Percentiles rank a stretch among this genome's conserved stretches.
Evolutionary conservation across 2,797 vertebrate genomes (phyloP).

Genomic region (Melanotaenia maccullochi): DNA sequence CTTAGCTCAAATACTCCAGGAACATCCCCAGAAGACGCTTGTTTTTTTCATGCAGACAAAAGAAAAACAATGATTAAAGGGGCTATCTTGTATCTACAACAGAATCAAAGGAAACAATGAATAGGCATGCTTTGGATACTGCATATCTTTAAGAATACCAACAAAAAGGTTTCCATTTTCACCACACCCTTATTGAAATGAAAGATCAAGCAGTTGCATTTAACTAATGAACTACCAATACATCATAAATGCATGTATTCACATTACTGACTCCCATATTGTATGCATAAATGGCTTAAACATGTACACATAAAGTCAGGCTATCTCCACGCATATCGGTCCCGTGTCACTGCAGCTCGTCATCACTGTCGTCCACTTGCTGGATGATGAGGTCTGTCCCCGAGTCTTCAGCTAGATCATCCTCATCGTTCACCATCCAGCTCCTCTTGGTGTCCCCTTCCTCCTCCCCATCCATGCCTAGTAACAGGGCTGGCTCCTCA

Average conservation of each 20-base stretch:
- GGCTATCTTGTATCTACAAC: constrained; percentile 37
- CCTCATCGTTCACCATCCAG: constrained; percentile 88
- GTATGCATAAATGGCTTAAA: constrained; percentile 67
- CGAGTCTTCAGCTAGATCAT: constrained; percentile 91
- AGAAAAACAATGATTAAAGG: constrained; percentile 41
- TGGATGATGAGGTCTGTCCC: constrained; percentile 94
- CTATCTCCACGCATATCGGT: constrained; percentile 51
- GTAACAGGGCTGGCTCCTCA: constrained; percentile 84
- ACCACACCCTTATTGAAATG: constrained; percentile 38
- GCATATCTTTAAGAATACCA: constrained; percentile 55
- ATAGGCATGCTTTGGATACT: constrained; percentile 73
- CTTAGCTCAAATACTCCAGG: constrained; percentile 21
- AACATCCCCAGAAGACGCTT: constrained; percentile 19
- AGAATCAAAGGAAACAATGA: constrained; percentile 51
- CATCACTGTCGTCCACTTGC: constrained; percentile 95
- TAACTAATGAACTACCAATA: constrained; percentile 41
- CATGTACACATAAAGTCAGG: constrained; percentile 6
- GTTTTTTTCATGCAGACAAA: constrained; percentile 61
- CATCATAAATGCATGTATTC: constrained; percentile 58
- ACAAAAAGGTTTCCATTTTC: constrained; percentile 57
- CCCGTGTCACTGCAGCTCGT: constrained; percentile 84
- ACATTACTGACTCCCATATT: constrained; percentile 47
- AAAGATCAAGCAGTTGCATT: constrained; percentile 36
- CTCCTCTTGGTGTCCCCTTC: constrained; percentile 88
- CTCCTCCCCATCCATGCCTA: constrained; percentile 87